These are phyloP conservation scores for Porites cylindrica DNA, from an alignment of 92 coral and sea anemone species.

Conservation along the genomic window DNA sequence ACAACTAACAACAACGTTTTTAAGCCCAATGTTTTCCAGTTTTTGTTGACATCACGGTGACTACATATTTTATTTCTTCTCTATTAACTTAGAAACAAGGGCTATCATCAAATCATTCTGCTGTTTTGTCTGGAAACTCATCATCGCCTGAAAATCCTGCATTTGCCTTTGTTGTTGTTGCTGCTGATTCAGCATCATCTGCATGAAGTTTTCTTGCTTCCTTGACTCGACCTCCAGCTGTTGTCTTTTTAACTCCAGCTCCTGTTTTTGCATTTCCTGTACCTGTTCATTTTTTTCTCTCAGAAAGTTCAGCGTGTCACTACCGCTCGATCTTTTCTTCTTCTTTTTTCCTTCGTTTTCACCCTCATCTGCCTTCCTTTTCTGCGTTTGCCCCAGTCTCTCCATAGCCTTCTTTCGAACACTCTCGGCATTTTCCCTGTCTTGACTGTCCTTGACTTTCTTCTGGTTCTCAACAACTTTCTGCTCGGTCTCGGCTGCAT, in stretches of 20 bases:
- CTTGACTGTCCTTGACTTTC: constrained; percentile 38
- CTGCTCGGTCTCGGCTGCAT: constrained; percentile 23
- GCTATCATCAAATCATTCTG: constrained; percentile 22
- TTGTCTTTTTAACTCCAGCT: background rate
- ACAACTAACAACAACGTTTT: constrained; percentile 4
- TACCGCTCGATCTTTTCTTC: constrained; percentile 21
- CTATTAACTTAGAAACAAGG: constrained; percentile 42
- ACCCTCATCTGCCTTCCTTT: constrained; percentile 12
- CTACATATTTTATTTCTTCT: constrained; percentile 31
- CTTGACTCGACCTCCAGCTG: constrained; percentile 13
- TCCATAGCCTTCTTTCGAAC: constrained; percentile 57
- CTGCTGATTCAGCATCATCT: no score
- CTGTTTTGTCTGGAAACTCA: no score
- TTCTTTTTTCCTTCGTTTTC: constrained; percentile 11
- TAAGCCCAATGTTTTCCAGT: constrained; percentile 18
- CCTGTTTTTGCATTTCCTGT: no score
- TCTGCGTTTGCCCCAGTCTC: constrained; percentile 34
- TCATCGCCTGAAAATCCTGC: no score
- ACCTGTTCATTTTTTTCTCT: constrained; percentile 20
- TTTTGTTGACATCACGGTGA: background rate
- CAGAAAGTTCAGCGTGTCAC: constrained; percentile 18
- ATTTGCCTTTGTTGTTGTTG: no score
- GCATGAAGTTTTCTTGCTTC: constrained; percentile 13
- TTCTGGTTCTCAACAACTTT: constrained; percentile 42
- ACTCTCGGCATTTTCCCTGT: constrained; percentile 56